phyloP scores from a whole-genome alignment of 2,113 vertebrate genomes.

The Paramormyrops kingsleyae region DNA sequence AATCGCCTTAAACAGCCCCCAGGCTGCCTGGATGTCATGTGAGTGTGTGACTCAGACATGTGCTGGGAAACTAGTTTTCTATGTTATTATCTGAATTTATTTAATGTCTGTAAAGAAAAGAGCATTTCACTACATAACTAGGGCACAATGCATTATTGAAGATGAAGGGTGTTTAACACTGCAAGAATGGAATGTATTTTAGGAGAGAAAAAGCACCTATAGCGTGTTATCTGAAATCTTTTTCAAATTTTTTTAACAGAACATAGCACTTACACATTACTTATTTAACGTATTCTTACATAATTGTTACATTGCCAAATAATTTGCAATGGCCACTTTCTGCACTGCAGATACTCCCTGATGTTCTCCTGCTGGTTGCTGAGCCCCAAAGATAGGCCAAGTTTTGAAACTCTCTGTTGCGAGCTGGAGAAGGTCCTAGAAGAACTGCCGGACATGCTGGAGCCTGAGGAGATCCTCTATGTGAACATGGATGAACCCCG shows the following conservation, averaged over 20 bases:
- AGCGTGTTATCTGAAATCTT: too few species aligned
- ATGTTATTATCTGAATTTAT: not conserved
- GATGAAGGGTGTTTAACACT: not conserved
- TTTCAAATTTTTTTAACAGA: not conserved
- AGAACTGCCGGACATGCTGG: slow-evolving; percentile 69
- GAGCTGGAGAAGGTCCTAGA: slow-evolving; percentile 76
- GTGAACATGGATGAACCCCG: slow-evolving; percentile 83
- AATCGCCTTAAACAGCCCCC: slow-evolving; percentile 85
- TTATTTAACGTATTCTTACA: not conserved
- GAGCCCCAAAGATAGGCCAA: slow-evolving; percentile 74
- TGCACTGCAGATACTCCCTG: slow-evolving; percentile 64
- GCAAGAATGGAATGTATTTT: not conserved
- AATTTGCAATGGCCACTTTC: not conserved
- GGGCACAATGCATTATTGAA: not conserved
- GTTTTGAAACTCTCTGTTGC: slow-evolving; percentile 65
- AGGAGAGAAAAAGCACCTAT: not conserved
- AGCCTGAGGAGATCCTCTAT: slow-evolving; percentile 80
- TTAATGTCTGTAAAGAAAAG: too few species aligned
- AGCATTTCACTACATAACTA: not conserved
- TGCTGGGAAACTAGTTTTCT: not conserved
- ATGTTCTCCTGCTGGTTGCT: slow-evolving; percentile 87
- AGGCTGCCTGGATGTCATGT: slow-evolving; percentile 84
- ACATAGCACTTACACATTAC: not conserved
- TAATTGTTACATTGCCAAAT: not conserved
- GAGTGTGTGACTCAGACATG: slow-evolving; percentile 38